phyloP scores from a whole-genome alignment of 2,797 vertebrate species.

The Sebastes wilsoni region DNA sequence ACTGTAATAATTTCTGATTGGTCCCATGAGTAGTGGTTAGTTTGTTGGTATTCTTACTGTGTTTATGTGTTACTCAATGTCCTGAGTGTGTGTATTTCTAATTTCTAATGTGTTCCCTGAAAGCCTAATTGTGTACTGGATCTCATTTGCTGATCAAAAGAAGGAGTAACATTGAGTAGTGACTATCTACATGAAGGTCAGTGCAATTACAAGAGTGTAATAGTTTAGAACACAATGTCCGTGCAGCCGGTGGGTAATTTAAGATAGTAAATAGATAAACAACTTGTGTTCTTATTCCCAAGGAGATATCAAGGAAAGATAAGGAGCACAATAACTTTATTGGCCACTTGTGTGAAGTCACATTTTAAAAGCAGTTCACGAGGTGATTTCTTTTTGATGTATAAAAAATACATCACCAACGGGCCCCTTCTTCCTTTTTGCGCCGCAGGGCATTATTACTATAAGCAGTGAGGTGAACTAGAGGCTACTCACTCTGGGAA shows the following conservation, averaged over 20 bases:
- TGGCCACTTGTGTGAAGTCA: background rate
- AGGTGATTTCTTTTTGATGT: background rate
- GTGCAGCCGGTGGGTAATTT: background rate
- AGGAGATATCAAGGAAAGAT: background rate
- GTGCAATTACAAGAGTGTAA: slow-evolving; percentile 30
- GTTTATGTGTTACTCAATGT: background rate
- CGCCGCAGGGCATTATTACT: slow-evolving; percentile 27
- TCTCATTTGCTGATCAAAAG: slow-evolving; percentile 50
- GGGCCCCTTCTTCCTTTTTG: background rate
- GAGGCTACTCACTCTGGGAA: slow-evolving; percentile 25
- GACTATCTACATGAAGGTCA: slow-evolving; percentile 55
- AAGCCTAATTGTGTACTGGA: slow-evolving; percentile 33
- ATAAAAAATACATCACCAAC: background rate
- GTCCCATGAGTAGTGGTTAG: background rate
- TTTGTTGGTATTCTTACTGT: background rate
- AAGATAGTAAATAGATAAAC: slow-evolving; percentile 14
- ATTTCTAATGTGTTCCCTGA: background rate
- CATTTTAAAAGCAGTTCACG: background rate
- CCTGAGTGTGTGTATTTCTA: background rate
- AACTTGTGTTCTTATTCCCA: background rate
- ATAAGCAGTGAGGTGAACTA: slow-evolving; percentile 45
- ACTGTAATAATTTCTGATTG: background rate
- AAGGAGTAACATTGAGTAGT: slow-evolving; percentile 35
- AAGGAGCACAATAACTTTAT: background rate
- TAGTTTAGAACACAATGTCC: slow-evolving; percentile 2